Conservation (phyloP, 2,888 invertebrate genomes). For the Lochmaea capreae region DNA sequence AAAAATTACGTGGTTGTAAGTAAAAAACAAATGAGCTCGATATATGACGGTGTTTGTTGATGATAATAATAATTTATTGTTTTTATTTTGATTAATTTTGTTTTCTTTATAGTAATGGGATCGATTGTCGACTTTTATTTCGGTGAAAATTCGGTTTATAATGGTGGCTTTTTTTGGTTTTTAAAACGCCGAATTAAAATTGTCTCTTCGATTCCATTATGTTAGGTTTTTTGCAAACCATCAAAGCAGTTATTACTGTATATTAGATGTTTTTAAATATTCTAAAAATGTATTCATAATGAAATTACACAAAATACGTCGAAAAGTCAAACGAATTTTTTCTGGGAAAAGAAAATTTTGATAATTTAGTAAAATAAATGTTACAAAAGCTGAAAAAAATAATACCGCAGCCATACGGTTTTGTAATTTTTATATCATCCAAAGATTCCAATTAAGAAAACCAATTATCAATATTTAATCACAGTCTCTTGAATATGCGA, state of each 20-base stretch:
- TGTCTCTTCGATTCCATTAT: slow-evolving; percentile 18
- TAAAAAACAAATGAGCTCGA: slow-evolving; percentile 58
- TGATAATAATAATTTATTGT: slow-evolving; percentile 62
- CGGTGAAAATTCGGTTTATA: background rate
- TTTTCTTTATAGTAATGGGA: slow-evolving; percentile 49
- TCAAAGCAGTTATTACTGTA: slow-evolving; percentile 63
- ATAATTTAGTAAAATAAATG: background rate
- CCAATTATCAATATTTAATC: no score
- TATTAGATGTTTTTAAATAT: slow-evolving; percentile 60
- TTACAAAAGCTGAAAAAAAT: no score
- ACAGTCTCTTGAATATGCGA: no score
- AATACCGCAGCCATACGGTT: no score
- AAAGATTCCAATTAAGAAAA: no score
- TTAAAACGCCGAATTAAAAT: background rate
- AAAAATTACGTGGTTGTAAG: slow-evolving; percentile 53
- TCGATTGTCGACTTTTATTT: slow-evolving; percentile 12
- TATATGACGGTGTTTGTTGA: slow-evolving; percentile 65
- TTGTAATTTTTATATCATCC: no score
- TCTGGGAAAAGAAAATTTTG: background rate
- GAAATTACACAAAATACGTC: slow-evolving; percentile 43
- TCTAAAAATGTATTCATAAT: slow-evolving; percentile 57
- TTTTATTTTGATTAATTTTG: slow-evolving; percentile 49
- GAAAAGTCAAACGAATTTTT: slow-evolving; percentile 45
- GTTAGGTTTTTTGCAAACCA: slow-evolving; percentile 56
- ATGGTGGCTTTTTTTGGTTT: background rate